Evolutionary conservation across 1,140 invertebrate species (phyloP), one percentile per base, ranked within the genome.

Genomic region (Drosophila pseudoobscura): DNA sequence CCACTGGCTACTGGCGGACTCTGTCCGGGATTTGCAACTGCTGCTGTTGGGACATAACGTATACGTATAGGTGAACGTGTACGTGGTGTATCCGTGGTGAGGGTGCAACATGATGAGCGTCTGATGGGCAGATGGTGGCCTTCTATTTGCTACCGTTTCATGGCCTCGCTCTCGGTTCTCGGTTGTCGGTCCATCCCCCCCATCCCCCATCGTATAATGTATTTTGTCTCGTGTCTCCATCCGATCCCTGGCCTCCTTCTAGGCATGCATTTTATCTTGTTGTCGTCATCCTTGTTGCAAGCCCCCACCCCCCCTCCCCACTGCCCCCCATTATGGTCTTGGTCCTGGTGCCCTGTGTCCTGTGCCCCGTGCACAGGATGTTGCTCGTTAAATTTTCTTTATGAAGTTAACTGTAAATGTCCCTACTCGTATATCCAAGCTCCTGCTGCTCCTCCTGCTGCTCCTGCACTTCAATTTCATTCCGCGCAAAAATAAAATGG

Each of bases 301-400:
- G 24, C 35, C 8, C 13, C 0, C 7, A 11, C 20, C 9, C 0
- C 7, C n/a, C 20, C 9, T 8, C 26, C n/a, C 43, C 17, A 13
- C 31, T 4, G 4, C 22, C 35, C 44, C n/a, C 35, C 35, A 39
- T 4, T 3, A 13, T 39, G 35, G 35, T 39, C 35, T 39, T 39
- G 41, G 39, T 58, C 17, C 45, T 50, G 47, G 41, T 22, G 29
- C 6, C 26, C 26, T 29, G 26, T 31, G 29, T 41, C 20, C 13
- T 9, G n/a, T n/a, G 41, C 43, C 47, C 69, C 70, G 51, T 78
- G 82, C 69, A 77, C 82, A 85, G 82, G 82, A 85, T 85, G 82
- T 87, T 85, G 82, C 82, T 85, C 82, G 82, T 85, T 85, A 85
- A 85, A 85, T 85, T 85, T 85, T 85, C 82, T 85, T 85, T 85